These are phyloP conservation scores for Callyntrura guangdongensis DNA, from an alignment of 2,888 invertebrate species.

Conservation along the genomic window DNA sequence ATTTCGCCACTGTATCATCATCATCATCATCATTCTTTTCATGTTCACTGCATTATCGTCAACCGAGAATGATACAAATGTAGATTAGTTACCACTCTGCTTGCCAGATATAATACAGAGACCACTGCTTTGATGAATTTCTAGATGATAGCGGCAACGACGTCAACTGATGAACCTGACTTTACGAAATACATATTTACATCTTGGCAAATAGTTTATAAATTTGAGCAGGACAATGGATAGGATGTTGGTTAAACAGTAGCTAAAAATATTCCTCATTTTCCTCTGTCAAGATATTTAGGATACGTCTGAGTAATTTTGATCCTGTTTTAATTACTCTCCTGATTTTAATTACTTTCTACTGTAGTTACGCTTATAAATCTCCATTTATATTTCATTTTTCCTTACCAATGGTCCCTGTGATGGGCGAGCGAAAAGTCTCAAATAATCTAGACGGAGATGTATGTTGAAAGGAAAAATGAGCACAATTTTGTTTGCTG, in stretches of 20 bases:
- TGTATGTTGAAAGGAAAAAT: too few species aligned
- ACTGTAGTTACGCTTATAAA: neutral
- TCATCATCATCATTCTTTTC: neutral
- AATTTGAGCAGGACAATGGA: neutral
- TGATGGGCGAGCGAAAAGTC: too few species aligned
- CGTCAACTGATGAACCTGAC: constrained; percentile 39
- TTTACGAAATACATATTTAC: neutral
- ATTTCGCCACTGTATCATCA: neutral
- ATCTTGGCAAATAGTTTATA: neutral
- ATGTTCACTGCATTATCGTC: neutral
- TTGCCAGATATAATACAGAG: too few species aligned
- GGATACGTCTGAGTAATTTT: neutral
- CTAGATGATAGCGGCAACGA: neutral
- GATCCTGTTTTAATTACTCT: constrained; percentile 21
- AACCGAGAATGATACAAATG: neutral
- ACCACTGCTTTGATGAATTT: constrained; percentile 1
- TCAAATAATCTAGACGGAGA: too few species aligned
- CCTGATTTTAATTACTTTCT: constrained; percentile 27
- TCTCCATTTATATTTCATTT: too few species aligned
- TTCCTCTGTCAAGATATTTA: neutral
- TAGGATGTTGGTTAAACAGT: neutral
- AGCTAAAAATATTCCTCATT: neutral
- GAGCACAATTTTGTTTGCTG: too few species aligned
- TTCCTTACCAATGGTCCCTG: too few species aligned
- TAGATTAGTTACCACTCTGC: too few species aligned